Base-by-base conservation (phyloP, 2,888 invertebrate species). In the Agrenia bidenticulata region DNA sequence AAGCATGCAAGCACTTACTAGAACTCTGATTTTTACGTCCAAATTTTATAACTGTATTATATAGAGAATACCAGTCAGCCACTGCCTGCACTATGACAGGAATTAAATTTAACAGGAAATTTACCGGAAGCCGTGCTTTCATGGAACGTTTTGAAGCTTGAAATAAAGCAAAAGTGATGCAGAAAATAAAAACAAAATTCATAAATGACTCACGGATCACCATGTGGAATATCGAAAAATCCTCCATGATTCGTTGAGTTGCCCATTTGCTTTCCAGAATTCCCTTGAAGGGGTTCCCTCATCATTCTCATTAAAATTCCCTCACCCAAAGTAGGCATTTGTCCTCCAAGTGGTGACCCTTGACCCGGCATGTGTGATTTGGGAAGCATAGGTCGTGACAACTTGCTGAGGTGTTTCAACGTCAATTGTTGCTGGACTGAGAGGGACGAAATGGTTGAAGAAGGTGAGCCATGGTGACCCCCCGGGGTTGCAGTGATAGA, bases 301-400 rank as follows among this genome's bases (percentile, higher is more conserved):
- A 70, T 73, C 76, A 76, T 76, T 54, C 74, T 63, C 65, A 73
- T 66, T 5, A 76, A 63, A 24, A 76, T 76, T 9, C 74, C 76
- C 63, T 76, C 76, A 27, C 45, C 56, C 69, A 66, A 53, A 62
- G 58, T 50, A 63, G 68, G 51, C 61, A 27, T 60, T 56, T 67
- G 64, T 2, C 64, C 66, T 0, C 62, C 63, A 37, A 39, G 58
- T 2, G 58, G 58, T 24, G 58, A 58, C 23, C 45, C 37, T 58
- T 57, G 57, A 54, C 67, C 65, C 13, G 64, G 42, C 15, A 67
- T 70, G 41, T 61, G 63, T 19, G 59, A 64, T 56, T 72, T 73
- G 5, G 75, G 72, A 42, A 74, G 66, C 19, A 73, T 42, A 9
- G 73, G 72, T 58, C 75, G 26, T 7, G 58, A n/a, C 11, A 73